These are phyloP conservation scores for Hyalella azteca DNA, from an alignment of 2,888 invertebrate genomes.

Conservation along the genomic window DNA sequence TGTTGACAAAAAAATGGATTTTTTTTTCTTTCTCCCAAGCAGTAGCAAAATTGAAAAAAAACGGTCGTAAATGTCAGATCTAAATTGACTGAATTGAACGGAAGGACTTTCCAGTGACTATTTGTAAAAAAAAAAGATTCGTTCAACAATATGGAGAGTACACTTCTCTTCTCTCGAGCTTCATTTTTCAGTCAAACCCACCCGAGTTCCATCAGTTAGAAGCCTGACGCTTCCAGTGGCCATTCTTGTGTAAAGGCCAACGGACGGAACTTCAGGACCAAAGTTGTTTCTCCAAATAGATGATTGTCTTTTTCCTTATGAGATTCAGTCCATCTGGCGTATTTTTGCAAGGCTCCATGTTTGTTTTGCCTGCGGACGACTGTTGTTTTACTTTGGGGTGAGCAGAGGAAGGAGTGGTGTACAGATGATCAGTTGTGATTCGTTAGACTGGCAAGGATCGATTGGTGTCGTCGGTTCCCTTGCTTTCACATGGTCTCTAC, in stretches of 20 bases:
- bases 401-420: constrained; percentile 30
- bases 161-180: constrained; percentile 29
- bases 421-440: constrained; percentile 31
- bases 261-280: constrained; percentile 21
- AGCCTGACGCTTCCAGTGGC: constrained; percentile 27
- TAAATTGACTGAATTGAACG: neutral
- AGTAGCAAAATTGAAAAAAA: too few species aligned
- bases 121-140: neutral
- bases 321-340: constrained; percentile 37
- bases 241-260: constrained; percentile 36
- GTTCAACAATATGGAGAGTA: neutral
- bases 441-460: constrained; percentile 30
- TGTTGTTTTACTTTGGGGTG: constrained; percentile 37
- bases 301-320: constrained; percentile 36
- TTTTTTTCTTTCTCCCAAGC: too few species aligned
- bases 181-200: constrained; percentile 13
- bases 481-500: constrained; percentile 22
- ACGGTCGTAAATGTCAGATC: too few species aligned
- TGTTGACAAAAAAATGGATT: too few species aligned
- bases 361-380: constrained; percentile 31
- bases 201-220: constrained; percentile 23
- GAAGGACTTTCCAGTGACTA: neutral
- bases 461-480: neutral
- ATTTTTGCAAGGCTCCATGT: constrained; percentile 23
- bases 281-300: constrained; percentile 36